Percentiles rank a stretch among this genome's conserved stretches.
phyloP scores from a whole-genome alignment of 1,140 invertebrate genomes.

The Macrocentrus cingulum region DNA sequence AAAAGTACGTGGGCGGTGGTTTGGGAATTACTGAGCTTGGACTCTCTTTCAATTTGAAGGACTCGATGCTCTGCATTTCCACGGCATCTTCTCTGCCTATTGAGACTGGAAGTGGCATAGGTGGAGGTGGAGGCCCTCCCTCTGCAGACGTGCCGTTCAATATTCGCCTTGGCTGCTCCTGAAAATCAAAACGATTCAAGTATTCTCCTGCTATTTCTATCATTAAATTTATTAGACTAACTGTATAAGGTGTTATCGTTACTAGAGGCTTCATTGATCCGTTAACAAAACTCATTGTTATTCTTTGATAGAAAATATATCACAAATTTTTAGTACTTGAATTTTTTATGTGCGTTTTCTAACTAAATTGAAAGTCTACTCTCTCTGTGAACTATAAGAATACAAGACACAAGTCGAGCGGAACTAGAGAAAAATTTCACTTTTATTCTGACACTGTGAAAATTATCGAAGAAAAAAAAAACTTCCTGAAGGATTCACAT shows the following conservation, averaged over 20 bases:
- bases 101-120: conserved; percentile 35
- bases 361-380: conserved; percentile 21
- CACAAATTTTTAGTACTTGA: too few species aligned
- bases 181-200: conserved; percentile 6
- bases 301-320: too few species aligned
- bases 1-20: conserved; percentile 70
- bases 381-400: conserved; percentile 6
- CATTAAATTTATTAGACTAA: conserved; percentile 35
- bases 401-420: conserved; percentile 11
- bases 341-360: not conserved
- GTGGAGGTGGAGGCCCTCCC: conserved; percentile 38
- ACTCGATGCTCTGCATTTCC: conserved; percentile 73
- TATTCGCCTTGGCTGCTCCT: conserved; percentile 45
- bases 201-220: not conserved
- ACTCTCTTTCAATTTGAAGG: conserved; percentile 68
- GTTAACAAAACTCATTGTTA: too few species aligned
- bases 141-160: conserved; percentile 31
- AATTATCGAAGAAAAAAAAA: not conserved
- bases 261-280: conserved; percentile 38
- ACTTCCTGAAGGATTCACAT: not conserved
- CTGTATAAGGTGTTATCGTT: conserved; percentile 45
- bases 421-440: conserved; percentile 14
- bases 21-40: conserved; percentile 62
- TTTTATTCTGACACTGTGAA: not conserved
- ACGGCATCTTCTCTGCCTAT: conserved; percentile 56